Evolutionary conservation across 1,140 invertebrate species (phyloP).

Genomic region (Drosophila micromelanica): DNA sequence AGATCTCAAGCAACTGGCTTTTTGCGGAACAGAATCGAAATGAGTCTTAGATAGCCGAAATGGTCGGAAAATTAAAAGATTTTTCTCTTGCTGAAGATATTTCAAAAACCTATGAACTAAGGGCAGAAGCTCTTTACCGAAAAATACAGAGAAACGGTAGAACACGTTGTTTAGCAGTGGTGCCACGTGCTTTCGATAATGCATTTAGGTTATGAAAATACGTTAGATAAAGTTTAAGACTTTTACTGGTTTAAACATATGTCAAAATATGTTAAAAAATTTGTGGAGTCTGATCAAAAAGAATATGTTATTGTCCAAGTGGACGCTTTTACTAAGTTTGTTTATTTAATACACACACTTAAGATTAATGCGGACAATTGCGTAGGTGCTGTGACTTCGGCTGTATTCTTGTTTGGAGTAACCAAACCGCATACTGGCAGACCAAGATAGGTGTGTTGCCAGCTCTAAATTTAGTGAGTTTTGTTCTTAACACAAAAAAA

Average conservation of each 20-base stretch:
- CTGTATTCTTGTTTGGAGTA: too few species aligned
- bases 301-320: conserved; percentile 4
- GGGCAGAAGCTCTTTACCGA: conserved; percentile 50
- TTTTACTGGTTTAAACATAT: too few species aligned
- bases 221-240: too few species aligned
- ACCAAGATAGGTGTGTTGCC: background rate
- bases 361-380: conserved; percentile 8
- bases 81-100: conserved; percentile 10
- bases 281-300: conserved; percentile 48
- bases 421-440: conserved; percentile 1
- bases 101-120: conserved; percentile 8
- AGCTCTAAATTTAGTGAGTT: background rate
- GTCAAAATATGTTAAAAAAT: too few species aligned
- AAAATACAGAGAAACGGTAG: conserved; percentile 48
- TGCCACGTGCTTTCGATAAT: too few species aligned
- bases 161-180: too few species aligned
- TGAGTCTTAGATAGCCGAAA: too few species aligned
- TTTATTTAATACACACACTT: conserved; percentile 9
- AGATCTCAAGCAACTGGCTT: conserved; percentile 44
- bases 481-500: background rate
- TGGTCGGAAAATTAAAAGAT: conserved; percentile 14
- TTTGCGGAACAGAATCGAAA: conserved; percentile 30
- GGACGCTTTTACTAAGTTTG: background rate
- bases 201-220: too few species aligned
- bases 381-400: background rate